Base-by-base conservation (phyloP, 1,140 invertebrate species). In the Coptotermes formosanus region DNA sequence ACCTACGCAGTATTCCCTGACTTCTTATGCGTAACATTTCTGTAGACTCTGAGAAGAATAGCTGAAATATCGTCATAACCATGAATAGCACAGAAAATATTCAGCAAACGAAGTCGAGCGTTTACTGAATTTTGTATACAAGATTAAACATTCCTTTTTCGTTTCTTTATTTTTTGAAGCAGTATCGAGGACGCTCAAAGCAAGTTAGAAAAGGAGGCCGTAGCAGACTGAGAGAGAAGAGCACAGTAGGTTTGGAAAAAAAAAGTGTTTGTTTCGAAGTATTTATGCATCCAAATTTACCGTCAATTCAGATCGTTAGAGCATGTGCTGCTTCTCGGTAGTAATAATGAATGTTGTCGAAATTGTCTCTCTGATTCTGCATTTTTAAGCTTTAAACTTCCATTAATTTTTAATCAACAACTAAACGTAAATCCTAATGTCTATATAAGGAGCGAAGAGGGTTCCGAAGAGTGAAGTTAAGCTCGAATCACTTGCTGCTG, bases 61-160 rank as follows among this genome's bases (percentile, higher is more conserved):
- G 64, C 64, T 55, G 12, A 30, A 75, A 14, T 75, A 75, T 75
- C 64, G 25, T 16, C 64, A 75, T 30, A 75, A 75, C 30, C 25
- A 75, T 75, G 64, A 75, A 75, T 19, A 23, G 21, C 25, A 64
- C 8, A 59, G 55, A 23, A 64, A 30, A 25, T 8, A 75, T 75
- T 75, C 64, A 75, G 25, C n/a, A 30, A 75, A 30, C 64, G 64
- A 75, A 75, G 25, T 30, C n/a, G 64, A 25, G 64, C n/a, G 64
- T 75, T 75, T 75, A 75, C 64, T 75, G 64, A 75, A 75, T 75
- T 75, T 30, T 75, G 64, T 75, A 75, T 75, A 75, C 64, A 75
- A 75, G 64, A 75, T 75, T 75, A 75, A 75, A 75, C 64, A 75
- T 75, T 75, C n/a, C 64, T 75, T 75, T 75, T 75, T 75, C 64